Conservation (phyloP, 2,113 vertebrate species). For the Tetraodon nigroviridis region DNA sequence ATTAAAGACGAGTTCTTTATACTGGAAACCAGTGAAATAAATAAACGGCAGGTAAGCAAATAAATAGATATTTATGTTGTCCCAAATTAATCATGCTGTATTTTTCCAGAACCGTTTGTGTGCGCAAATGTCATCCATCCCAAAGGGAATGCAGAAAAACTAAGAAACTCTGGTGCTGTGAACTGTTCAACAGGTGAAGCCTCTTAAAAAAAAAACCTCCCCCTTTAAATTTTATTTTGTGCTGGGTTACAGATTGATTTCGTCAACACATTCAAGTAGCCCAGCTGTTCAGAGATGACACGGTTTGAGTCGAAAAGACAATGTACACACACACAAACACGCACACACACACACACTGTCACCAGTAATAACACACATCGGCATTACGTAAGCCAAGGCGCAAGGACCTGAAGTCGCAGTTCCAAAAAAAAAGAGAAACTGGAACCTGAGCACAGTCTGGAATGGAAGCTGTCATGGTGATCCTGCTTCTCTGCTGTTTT, state of each 20-base stretch:
- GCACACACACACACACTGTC: neutral
- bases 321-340: neutral
- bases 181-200: neutral
- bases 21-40: neutral
- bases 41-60: neutral
- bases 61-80: too few species aligned
- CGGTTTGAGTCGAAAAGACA: slow-evolving; percentile 9
- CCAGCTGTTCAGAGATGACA: neutral
- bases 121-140: too few species aligned
- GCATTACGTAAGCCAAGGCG: slow-evolving; percentile 2
- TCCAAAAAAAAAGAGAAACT: too few species aligned
- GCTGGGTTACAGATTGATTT: slow-evolving; percentile 17
- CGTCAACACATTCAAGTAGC: slow-evolving; percentile 5
- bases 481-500: neutral
- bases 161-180: too few species aligned
- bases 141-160: too few species aligned
- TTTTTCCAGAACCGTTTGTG: too few species aligned
- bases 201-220: neutral
- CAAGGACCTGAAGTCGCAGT: neutral
- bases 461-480: neutral
- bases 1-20: neutral
- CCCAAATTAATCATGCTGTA: neutral
- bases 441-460: too few species aligned
- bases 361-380: neutral
- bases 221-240: slow-evolving; percentile 20